phyloP scores from a whole-genome alignment of 2,113 vertebrate genomes.

The Oceanites oceanicus region DNA sequence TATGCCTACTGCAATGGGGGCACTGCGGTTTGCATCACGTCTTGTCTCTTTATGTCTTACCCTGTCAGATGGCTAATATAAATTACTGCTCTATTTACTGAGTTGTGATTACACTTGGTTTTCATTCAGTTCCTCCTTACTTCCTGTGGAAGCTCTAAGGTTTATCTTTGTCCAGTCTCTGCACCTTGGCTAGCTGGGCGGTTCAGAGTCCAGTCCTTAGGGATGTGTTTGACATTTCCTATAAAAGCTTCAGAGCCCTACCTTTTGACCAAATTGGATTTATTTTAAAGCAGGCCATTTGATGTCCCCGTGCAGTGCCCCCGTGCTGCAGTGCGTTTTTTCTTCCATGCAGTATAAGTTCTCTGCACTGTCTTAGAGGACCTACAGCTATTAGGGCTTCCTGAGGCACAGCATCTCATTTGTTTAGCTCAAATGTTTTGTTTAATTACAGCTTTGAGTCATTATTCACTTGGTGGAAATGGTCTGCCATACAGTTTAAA shows the following conservation, averaged over 20 bases:
- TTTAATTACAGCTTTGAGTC: not conserved
- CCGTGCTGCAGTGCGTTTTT: not conserved
- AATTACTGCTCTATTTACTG: not conserved
- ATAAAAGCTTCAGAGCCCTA: not conserved
- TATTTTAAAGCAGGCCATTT: not conserved
- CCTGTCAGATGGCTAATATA: not conserved
- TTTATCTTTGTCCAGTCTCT: not conserved
- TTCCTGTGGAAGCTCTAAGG: not conserved
- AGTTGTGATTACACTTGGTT: not conserved
- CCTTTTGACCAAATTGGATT: not conserved
- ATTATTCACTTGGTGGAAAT: not conserved
- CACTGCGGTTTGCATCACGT: not conserved
- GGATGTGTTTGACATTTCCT: not conserved
- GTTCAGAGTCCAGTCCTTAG: not conserved
- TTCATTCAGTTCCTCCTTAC: not conserved
- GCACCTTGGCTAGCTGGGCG: not conserved
- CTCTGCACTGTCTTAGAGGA: not conserved
- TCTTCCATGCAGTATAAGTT: not conserved
- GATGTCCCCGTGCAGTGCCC: not conserved
- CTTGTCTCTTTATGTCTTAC: not conserved
- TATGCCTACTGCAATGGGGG: rapidly evolving
- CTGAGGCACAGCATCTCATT: not conserved
- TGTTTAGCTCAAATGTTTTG: not conserved
- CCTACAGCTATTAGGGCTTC: not conserved
- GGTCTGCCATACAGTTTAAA: not conserved